These are phyloP conservation scores for Trissolcus japonicus DNA, from an alignment of 2,888 invertebrate species.

Conservation along the genomic window DNA sequence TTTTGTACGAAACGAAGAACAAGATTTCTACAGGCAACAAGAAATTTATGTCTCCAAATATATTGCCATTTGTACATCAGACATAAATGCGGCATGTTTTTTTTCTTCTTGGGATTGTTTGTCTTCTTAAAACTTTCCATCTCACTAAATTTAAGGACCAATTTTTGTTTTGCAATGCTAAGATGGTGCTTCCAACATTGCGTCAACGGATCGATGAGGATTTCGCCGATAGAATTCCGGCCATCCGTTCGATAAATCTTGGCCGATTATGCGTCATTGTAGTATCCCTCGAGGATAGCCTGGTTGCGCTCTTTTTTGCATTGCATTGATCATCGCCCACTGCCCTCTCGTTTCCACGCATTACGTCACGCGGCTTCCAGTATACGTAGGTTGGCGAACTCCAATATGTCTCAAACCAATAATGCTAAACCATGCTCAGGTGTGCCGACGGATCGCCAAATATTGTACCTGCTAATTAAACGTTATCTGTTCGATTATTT, in stretches of 20 bases:
- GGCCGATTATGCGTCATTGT: slow-evolving; percentile 56
- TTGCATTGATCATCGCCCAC: slow-evolving; percentile 70
- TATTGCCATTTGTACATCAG: no score
- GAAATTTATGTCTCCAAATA: no score
- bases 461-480: no score
- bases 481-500: no score
- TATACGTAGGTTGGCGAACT: slow-evolving; percentile 72
- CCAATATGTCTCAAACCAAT: slow-evolving; percentile 42
- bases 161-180: no score
- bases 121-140: no score
- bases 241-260: slow-evolving; percentile 43
- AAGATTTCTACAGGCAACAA: no score
- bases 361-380: slow-evolving; percentile 72
- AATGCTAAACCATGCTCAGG: slow-evolving; percentile 7
- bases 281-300: slow-evolving; percentile 71
- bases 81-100: no score
- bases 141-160: no score
- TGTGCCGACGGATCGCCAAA: background rate
- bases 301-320: slow-evolving; percentile 65
- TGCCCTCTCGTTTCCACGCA: slow-evolving; percentile 65
- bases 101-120: no score
- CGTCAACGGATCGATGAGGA: slow-evolving; percentile 28
- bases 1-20: no score
- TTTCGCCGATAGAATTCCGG: slow-evolving; percentile 43
- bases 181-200: no score